Base-by-base conservation (phyloP, 2,797 vertebrate species). In the Myotis myotis region DNA sequence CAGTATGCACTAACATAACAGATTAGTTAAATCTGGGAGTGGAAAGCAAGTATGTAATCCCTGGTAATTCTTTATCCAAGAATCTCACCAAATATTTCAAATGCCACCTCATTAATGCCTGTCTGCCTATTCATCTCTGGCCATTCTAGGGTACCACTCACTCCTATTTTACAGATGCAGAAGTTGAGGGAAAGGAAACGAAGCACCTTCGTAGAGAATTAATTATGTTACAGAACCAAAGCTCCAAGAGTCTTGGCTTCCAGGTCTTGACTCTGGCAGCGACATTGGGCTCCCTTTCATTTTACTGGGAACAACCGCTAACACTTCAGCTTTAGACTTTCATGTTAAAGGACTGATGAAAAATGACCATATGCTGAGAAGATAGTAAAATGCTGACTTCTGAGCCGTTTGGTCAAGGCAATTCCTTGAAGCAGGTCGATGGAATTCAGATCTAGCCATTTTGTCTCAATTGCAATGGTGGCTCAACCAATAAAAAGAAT, bases 391-490 rank as follows among this genome's bases (percentile, higher is more conserved):
- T 49, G 44, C 86, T 30, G 74, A 25, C 19, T 91, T 92, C 82
- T 88, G 70, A 57, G 93, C 41, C 41, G 55, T 88, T 84, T 2
- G 17, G 93, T 93, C 85, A 95, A 93, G 74, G 57, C 30, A 51
- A 62, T 87, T 95, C 51, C 93, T 92, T 85, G 87, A 96, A 83
- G 82, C 36, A 78, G 78, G 57, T 49, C 72, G 76, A 81, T 80
- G 23, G 62, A 95, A 70, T 86, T 57, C 66, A 95, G 79, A 95
- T n/a, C 23, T 25, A 74, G 62, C 68, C 38, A 53, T 85, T 91
- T 66, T 41, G 3, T 79, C 75, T 91, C 85, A 20, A 1, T n/a
- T 60, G 49, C 36, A 75, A 49, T 7, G 12, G 25, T 33, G 22
- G 62, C 23, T 72, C 25, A 71, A 71, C 72, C 47, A 87, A 10